Evolutionary conservation across 2,888 invertebrate genomes (phyloP).

Genomic region (Lydus trimaculatus): DNA sequence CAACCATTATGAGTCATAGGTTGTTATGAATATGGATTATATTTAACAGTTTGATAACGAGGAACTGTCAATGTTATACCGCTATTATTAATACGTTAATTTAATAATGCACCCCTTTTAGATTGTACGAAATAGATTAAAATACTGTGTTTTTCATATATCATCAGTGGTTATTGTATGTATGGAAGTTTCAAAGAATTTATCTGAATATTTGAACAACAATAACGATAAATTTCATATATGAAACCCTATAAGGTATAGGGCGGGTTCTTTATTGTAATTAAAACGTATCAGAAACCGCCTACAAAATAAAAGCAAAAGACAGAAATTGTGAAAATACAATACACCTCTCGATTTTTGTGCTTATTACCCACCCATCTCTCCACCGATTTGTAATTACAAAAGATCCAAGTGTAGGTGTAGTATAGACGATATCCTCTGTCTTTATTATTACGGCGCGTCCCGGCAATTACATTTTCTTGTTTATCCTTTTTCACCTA

Average conservation of each 20-base stretch:
- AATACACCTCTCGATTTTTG: not conserved
- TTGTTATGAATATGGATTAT: conserved; percentile 5
- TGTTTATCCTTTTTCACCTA: not conserved
- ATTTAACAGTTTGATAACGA: conserved; percentile 6
- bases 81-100: not conserved
- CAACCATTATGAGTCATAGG: not conserved
- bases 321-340: not conserved
- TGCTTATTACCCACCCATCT: not conserved
- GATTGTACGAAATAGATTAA: not conserved
- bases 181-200: not conserved
- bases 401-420: not conserved
- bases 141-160: not conserved
- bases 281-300: not conserved
- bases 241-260: not conserved
- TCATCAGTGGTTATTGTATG: not conserved
- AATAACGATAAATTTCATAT: no score
- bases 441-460: not conserved
- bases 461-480: not conserved
- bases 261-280: not conserved
- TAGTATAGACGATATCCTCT: not conserved
- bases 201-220: no score
- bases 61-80: not conserved
- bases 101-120: conserved; percentile 6
- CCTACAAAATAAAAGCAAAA: not conserved
- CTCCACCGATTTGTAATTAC: not conserved